phyloP scores from a whole-genome alignment of 2,113 vertebrate genomes.

The Rattus rattus region DNA sequence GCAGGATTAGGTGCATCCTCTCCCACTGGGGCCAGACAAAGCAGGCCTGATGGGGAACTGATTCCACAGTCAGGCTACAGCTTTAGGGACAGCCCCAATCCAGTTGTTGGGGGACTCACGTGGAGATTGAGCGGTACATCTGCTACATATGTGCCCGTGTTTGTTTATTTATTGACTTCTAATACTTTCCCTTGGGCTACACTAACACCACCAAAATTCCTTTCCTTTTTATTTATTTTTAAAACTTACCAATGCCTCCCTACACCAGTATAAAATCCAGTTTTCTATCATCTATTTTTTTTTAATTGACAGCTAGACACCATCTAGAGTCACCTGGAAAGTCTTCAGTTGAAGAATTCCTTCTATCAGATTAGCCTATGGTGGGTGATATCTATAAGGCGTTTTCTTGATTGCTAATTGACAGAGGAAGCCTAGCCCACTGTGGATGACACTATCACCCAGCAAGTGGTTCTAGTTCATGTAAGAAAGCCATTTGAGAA shows the following conservation, averaged over 20 bases:
- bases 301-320: not conserved
- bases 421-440: not conserved
- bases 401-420: not conserved
- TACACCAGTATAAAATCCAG: not conserved
- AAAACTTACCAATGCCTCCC: not conserved
- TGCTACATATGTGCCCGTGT: no score
- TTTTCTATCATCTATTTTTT: not conserved
- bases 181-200: not conserved
- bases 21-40: no score
- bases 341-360: not conserved
- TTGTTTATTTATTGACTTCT: no score
- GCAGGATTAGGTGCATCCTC: no score
- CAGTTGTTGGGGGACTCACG: no score
- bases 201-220: not conserved
- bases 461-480: not conserved
- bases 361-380: not conserved
- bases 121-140: no score
- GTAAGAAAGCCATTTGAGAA: not conserved
- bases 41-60: no score
- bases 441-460: not conserved
- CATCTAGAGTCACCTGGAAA: not conserved
- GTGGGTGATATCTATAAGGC: not conserved
- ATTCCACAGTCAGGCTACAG: no score
- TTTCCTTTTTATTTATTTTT: not conserved
- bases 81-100: no score